Evolutionary conservation across 2,888 invertebrate genomes (phyloP), one percentile per base, ranked within the genome.

Genomic region (Apamea epomidion): DNA sequence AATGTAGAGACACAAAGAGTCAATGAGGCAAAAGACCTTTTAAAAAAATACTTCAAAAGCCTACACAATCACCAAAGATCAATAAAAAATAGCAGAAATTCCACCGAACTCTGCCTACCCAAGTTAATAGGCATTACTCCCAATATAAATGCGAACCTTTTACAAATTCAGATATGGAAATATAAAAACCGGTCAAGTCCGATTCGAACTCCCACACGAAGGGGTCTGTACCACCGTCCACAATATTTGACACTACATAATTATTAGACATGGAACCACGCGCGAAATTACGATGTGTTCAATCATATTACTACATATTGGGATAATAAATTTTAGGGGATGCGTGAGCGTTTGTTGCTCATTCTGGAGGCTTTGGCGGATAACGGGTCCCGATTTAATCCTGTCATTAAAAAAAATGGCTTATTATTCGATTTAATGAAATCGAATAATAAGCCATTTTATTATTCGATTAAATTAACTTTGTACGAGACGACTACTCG

Each of bases 231-330:
- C 8, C 21, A 10, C 21, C 51, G 7, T 54, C 21, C 54, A 18
- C 18, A 54, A 21, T 54, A 21, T 54, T 8, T 54, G 5, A 7
- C 54, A 54, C 7, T 51, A 14, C 45, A 48, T 48, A 14, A 14
- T 48, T 48, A 48, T 48, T 48, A 48, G 45, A 48, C 45, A 48
- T 48, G 92, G 92, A 92, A 92, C 90, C 89, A 88, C 87, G 91
- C 87, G 91, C 86, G 89, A 92, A 93, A 93, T 93, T 93, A 92
- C 90, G 91, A 90, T 90, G 92, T 91, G 91, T 92, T 93, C 93
- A 93, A 94, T 93, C 93, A 93, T 92, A 93, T 92, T 90, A 91
- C 92, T 92, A n/a, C n/a, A n/a, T n/a, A 90, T 92, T 90, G 92
- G 81, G 90, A 90, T 91, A 91, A 93, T 93, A 92, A 92, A 92